These are phyloP conservation scores for Muntiacus muntjak DNA, from an alignment of 2,113 vertebrate genomes.

Conservation along the genomic window DNA sequence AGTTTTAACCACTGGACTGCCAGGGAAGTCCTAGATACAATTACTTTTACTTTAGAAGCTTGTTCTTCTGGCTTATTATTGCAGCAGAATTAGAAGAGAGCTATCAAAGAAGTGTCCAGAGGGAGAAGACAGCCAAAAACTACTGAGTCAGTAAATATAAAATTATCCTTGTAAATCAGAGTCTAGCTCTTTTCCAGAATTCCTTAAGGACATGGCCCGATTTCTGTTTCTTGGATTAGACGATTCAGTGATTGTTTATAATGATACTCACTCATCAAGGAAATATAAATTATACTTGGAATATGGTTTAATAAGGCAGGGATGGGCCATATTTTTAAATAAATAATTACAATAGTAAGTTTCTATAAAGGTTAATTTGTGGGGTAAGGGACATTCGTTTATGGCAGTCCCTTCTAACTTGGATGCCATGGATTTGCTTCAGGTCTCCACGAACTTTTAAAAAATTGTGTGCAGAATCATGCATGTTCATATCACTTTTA, in stretches of 20 bases:
- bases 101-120: neutral
- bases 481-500: neutral
- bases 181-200: neutral
- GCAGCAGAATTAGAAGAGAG: neutral
- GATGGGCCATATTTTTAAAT: neutral
- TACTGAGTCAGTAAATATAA: neutral
- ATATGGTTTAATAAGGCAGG: neutral
- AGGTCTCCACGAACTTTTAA: neutral
- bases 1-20: neutral
- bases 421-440: neutral
- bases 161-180: neutral
- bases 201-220: neutral
- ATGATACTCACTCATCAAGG: neutral
- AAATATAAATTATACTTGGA: neutral
- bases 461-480: neutral
- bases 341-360: neutral
- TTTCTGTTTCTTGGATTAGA: neutral
- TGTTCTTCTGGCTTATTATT: conserved; percentile 32
- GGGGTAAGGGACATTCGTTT: neutral
- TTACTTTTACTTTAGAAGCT: neutral
- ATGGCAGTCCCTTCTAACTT: neutral
- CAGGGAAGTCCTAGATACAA: neutral
- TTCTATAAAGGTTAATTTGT: neutral
- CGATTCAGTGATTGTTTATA: neutral
- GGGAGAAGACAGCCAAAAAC: neutral